Evolutionary conservation across 2,113 vertebrate genomes (phyloP).

Genomic region (Marmota monax): DNA sequence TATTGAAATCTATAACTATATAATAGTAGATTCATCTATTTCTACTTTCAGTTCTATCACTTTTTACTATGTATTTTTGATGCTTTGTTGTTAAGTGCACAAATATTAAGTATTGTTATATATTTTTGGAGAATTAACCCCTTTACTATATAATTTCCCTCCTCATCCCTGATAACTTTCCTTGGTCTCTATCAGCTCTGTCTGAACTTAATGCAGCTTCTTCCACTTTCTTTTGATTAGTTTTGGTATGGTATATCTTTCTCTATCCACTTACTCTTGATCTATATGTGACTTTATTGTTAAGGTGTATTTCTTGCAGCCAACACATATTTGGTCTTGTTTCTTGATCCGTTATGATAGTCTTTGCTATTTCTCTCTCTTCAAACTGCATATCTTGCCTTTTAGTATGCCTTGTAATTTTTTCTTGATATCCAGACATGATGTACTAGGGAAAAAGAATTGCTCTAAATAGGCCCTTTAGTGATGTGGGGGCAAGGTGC

Average conservation of each 20-base stretch:
- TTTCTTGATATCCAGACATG: not conserved
- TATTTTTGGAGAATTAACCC: not conserved
- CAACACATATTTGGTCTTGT: not conserved
- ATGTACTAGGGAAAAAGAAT: not conserved
- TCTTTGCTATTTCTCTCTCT: not conserved
- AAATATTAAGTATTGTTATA: not conserved
- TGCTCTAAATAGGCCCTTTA: not conserved
- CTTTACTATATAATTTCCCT: not conserved
- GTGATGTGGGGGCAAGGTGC: not conserved
- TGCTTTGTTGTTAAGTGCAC: not conserved
- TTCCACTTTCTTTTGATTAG: not conserved
- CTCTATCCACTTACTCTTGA: not conserved
- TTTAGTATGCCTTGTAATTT: not conserved
- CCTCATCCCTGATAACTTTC: not conserved
- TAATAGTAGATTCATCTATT: not conserved
- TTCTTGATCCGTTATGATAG: not conserved
- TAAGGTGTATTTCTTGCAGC: not conserved
- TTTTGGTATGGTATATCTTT: not conserved
- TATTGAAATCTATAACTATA: not conserved
- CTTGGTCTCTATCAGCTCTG: not conserved
- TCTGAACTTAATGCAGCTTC: not conserved
- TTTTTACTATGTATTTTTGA: not conserved
- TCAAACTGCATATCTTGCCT: not conserved
- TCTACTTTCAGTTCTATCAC: not conserved
- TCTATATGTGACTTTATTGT: not conserved